Conservation (phyloP, 2,888 invertebrate species). For the Lasioglossum lativentre region DNA sequence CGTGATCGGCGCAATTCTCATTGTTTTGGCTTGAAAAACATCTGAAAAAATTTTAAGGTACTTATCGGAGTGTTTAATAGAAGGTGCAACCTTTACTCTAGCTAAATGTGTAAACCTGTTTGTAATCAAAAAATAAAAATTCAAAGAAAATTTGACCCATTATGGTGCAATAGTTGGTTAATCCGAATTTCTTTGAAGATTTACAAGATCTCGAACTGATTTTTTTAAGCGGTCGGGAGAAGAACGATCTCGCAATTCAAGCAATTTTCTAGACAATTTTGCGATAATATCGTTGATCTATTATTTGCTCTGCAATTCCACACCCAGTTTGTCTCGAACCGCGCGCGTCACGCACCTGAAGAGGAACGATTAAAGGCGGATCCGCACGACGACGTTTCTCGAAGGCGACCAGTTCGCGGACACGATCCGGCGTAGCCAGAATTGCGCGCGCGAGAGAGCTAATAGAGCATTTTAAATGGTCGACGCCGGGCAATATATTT, state of each 20-base stretch:
- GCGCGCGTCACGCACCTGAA: not conserved
- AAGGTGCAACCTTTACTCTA: no score
- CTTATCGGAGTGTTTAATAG: no score
- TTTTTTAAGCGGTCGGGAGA: not conserved
- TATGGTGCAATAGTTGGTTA: no score
- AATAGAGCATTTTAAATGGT: conserved; percentile 43
- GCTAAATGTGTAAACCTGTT: no score
- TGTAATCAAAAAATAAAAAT: no score
- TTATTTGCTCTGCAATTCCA: conserved; percentile 34
- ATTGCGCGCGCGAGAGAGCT: conserved; percentile 30
- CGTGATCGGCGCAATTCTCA: no score
- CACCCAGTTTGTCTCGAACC: not conserved
- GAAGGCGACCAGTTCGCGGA: conserved; percentile 46
- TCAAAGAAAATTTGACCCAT: no score
- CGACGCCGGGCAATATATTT: conserved; percentile 59
- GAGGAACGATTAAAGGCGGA: not conserved
- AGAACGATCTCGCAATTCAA: conserved; percentile 12
- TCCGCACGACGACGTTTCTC: conserved; percentile 21
- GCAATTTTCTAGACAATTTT: conserved; percentile 19
- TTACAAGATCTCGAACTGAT: not conserved
- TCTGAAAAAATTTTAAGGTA: no score
- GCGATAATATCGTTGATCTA: conserved; percentile 43
- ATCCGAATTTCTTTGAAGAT: not conserved
- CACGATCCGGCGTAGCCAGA: conserved; percentile 8
- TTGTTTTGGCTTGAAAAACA: no score